Evolutionary conservation across 2,113 vertebrate species (phyloP), one percentile per base, ranked within the genome.

Genomic region (Steatornis caripensis): DNA sequence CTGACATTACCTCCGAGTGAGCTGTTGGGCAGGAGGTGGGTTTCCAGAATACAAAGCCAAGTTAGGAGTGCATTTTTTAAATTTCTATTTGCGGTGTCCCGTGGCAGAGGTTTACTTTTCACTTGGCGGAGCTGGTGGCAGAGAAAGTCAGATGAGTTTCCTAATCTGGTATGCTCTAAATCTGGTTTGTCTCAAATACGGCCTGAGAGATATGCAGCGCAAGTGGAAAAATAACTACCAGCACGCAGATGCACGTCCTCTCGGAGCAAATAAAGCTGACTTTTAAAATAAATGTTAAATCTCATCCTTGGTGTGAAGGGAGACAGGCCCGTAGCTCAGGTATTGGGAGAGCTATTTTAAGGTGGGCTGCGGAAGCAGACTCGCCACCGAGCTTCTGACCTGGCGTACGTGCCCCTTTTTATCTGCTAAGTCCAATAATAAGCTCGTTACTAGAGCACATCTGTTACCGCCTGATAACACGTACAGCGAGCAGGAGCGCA

Each of bases 151-250:
- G 89, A 95, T 93, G 90, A 93, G 90, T 94, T 97, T 97, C 90
- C 92, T 94, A 92, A 94, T 95, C 90, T 87, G 88, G 94, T 89
- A 5, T 92, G 80, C 93, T 95, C 95, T 93, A 90, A 96, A 94
- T 96, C 95, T 97, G 96, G 95, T 96, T 96, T 96, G 94, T 96
- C 94, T 97, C 93, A 96, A 96, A 94, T 79, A 49, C 45, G 43
- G 89, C 68, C 85, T 69, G 62, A 77, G 92, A 96, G 92, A 95
- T 78, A 76, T 21, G 57, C 89, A 94, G 54, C 1, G 1, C 81
- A 48, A 93, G 88, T 92, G 86, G 93, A 88, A 96, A 96, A 95
- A 94, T 95, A 90, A 77, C 94, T 90, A 84, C 84, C 81, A 86
- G 95, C 74, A 82, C 2, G 4, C 69, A 88, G 87, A 91, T 96